Evolutionary conservation across 2,888 invertebrate species (phyloP).

Genomic region (Pinctada fucata): DNA sequence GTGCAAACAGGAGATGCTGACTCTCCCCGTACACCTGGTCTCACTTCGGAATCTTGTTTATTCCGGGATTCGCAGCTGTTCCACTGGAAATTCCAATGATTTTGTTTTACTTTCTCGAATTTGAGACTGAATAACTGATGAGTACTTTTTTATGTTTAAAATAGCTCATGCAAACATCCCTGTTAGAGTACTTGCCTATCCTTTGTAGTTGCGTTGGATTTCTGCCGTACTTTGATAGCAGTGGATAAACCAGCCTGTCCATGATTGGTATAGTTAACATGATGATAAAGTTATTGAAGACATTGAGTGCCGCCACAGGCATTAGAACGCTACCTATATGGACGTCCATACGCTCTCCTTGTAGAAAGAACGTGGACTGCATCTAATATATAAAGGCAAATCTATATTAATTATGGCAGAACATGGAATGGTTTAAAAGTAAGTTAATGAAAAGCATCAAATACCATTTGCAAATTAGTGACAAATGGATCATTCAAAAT

Average conservation of each 20-base stretch:
- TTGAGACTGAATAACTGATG: too few relatives aligned
- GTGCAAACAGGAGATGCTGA: too few relatives aligned
- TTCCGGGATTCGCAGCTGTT: too few relatives aligned
- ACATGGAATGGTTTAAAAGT: too few relatives aligned
- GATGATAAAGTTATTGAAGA: slow-evolving; percentile 71
- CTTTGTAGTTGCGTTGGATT: slow-evolving; percentile 68
- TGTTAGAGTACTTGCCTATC: slow-evolving; percentile 60
- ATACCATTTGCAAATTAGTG: too few relatives aligned
- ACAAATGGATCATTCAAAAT: too few relatives aligned
- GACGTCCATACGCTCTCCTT: slow-evolving; percentile 70
- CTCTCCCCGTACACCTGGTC: too few relatives aligned
- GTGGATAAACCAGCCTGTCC: slow-evolving; percentile 68
- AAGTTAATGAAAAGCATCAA: too few relatives aligned
- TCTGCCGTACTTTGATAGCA: slow-evolving; percentile 54
- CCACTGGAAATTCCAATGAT: too few relatives aligned
- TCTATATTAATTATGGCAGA: too few relatives aligned
- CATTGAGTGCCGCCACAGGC: slow-evolving; percentile 70
- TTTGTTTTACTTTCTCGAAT: too few relatives aligned
- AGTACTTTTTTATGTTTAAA: not conserved
- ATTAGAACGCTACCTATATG: slow-evolving; percentile 56
- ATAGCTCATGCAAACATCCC: not conserved
- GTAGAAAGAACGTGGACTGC: slow-evolving; percentile 70
- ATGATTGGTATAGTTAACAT: slow-evolving; percentile 71
- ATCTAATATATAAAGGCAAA: slow-evolving; percentile 55
- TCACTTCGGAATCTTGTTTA: too few relatives aligned